Evolutionary conservation across 37 sponge, comb jelly and placozoan genomes (phyloP).

Genomic region (Agelas oroides): DNA sequence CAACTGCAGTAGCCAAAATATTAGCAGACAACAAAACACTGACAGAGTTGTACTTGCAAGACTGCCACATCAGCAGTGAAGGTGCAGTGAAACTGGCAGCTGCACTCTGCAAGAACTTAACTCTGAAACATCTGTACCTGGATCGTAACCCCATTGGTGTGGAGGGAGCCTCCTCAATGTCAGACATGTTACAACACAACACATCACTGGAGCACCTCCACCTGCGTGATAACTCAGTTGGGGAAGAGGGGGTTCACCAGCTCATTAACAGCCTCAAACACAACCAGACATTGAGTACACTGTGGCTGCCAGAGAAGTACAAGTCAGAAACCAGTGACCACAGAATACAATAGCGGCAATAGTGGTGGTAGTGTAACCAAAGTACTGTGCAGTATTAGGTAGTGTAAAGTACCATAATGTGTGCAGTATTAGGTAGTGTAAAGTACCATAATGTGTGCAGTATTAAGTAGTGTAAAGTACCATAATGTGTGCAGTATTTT

Average conservation of each 20-base stretch:
- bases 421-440: too few relatives aligned
- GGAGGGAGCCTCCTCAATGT: neutral
- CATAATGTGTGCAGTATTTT: too few relatives aligned
- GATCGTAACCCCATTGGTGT: neutral
- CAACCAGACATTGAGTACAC: too few relatives aligned
- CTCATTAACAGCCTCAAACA: neutral
- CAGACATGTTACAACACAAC: neutral
- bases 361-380: too few relatives aligned
- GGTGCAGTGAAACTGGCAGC: neutral
- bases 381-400: too few relatives aligned
- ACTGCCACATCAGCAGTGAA: neutral
- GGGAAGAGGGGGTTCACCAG: neutral
- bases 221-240: neutral
- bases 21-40: constrained; percentile 1
- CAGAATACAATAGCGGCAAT: too few relatives aligned
- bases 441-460: too few relatives aligned
- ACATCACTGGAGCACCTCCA: neutral
- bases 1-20: constrained; percentile 3
- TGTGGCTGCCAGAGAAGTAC: too few relatives aligned
- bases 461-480: too few relatives aligned
- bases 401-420: too few relatives aligned
- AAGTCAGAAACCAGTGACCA: too few relatives aligned
- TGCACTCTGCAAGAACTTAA: neutral
- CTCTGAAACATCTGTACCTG: neutral
- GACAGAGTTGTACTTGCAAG: neutral